Evolutionary conservation across 2,888 invertebrate species (phyloP).

Genomic region (Phaedon cochleariae): DNA sequence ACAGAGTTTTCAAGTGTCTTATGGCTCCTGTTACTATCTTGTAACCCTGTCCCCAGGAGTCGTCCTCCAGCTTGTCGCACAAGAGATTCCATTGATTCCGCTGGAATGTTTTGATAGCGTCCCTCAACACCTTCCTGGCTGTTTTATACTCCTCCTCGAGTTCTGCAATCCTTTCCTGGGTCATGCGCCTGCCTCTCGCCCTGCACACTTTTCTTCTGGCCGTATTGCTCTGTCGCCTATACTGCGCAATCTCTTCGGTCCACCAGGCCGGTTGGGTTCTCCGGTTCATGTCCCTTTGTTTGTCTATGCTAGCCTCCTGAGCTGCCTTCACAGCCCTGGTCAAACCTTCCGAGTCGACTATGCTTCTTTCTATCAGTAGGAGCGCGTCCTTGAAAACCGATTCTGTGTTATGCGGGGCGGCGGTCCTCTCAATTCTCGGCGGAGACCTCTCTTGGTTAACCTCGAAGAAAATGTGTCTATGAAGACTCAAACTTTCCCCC

Average conservation of each 20-base stretch:
- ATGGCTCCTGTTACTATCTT: neutral
- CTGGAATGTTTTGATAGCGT: neutral
- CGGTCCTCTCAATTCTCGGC: no score
- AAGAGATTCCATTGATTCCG: neutral
- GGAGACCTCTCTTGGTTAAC: neutral
- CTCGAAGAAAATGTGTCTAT: neutral
- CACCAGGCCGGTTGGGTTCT: neutral
- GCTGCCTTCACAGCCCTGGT: neutral
- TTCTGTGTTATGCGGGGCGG: no score
- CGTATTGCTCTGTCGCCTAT: neutral
- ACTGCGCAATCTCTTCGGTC: neutral
- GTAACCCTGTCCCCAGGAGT: slow-evolving; percentile 8
- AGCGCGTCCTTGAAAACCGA: no score
- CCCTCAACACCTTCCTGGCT: neutral
- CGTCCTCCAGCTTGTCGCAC: slow-evolving; percentile 8
- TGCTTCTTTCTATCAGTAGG: no score
- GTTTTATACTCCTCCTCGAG: neutral
- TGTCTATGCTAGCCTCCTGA: neutral
- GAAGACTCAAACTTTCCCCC: slow-evolving; percentile 1
- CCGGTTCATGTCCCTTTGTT: neutral
- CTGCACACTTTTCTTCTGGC: neutral
- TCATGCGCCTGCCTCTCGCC: no score
- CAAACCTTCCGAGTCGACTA: neutral
- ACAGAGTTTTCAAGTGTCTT: no score
- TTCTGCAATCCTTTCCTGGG: neutral